Conservation (phyloP, 2,888 invertebrate species). For the Pherbina coryleti region DNA sequence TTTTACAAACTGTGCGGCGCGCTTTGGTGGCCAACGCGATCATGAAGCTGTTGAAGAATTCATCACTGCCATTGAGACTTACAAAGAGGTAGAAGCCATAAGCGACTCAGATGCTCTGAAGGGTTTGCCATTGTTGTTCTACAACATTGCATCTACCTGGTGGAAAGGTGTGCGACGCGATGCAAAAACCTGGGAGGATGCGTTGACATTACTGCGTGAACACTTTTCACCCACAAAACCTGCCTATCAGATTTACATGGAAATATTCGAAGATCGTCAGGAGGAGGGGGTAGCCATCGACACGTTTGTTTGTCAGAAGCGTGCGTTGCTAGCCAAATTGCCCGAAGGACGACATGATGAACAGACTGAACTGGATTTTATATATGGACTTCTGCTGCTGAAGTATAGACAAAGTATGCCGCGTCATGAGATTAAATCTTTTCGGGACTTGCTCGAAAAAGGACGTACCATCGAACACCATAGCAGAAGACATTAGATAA, state of each 20-base stretch:
- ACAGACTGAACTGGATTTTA: constrained; percentile 62
- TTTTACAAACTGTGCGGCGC: constrained; percentile 58
- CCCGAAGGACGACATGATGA: constrained; percentile 64
- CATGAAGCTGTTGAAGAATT: constrained; percentile 66
- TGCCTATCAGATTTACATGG: constrained; percentile 63
- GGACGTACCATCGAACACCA: constrained; percentile 54
- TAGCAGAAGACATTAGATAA: not conserved
- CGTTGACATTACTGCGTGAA: constrained; percentile 59
- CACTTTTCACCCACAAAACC: constrained; percentile 66
- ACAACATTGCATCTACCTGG: constrained; percentile 59
- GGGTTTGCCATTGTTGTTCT: constrained; percentile 61
- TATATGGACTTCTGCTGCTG: constrained; percentile 56
- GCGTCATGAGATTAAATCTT: constrained; percentile 57
- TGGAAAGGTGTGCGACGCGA: constrained; percentile 65
- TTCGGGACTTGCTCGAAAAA: constrained; percentile 58
- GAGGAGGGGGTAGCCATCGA: constrained; percentile 52
- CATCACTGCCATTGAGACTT: constrained; percentile 61
- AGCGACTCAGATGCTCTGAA: constrained; percentile 62
- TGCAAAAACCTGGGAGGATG: constrained; percentile 61
- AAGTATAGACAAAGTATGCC: constrained; percentile 58
- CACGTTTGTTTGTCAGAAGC: constrained; percentile 61
- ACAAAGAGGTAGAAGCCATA: constrained; percentile 64
- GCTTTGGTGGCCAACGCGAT: constrained; percentile 64
- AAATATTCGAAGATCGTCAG: constrained; percentile 61
- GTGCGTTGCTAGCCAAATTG: constrained; percentile 62